Evolutionary conservation across 2,888 invertebrate genomes (phyloP), one percentile per base, ranked within the genome.

Genomic region (Prosapia bicincta): DNA sequence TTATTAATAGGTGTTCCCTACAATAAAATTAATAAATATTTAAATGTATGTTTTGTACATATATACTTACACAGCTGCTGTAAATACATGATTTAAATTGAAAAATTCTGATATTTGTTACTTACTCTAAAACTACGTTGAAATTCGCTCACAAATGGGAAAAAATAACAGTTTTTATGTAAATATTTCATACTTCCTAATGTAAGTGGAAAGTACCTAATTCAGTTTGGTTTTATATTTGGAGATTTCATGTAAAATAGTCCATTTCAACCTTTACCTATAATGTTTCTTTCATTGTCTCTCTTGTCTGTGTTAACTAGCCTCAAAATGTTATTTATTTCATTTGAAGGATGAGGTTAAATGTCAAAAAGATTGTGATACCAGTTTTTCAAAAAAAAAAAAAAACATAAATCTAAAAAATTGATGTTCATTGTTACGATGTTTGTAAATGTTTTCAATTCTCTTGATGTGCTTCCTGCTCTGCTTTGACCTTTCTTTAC

Each of bases 291-390:
- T 69, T 69, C n/a, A 74, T 74, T 74, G 74, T 74, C 74, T 74
- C 74, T 74, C 74, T 69, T 74, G 13, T 74, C 74, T 74, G 68
- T 74, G 74, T 74, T 74, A 68, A 74, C 54, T 65, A 74, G 74
- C 74, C 74, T 74, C 74, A 74, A 24, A 23, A 26, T 69, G 54
- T 54, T 54, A n/a, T 43, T 69, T 74, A 74, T 74, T 74, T 74
- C 74, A 74, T 74, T 74, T 26, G 69, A 76, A 74, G 32, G 26
- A 71, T 70, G 74, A 74, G 76, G 74, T 76, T 67, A 71, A 77
- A 80, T 78, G 80, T 80, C 80, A 80, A 80, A 80, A 80, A 78
- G 76, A 80, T 79, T 80, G 80, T 80, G 80, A 80, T 80, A 80
- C 80, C 79, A 79, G 77, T 78, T 80, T 79, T 79, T 75, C 72